Conservation (phyloP, 2,888 invertebrate species). For the Polia nebulosa region DNA sequence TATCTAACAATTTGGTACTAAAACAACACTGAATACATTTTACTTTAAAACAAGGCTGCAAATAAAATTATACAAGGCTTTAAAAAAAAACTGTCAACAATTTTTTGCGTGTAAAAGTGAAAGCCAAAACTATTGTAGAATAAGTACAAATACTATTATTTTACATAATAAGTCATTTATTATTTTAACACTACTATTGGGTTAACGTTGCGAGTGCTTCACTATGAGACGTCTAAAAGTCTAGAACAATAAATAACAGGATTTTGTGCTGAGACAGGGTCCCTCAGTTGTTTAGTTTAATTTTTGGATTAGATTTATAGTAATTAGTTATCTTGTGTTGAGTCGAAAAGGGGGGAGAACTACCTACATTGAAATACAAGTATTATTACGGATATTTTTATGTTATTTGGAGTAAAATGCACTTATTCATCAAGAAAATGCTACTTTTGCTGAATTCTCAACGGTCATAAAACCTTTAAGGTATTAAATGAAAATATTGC, state of each 20-base stretch:
- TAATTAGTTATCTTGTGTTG: conserved; percentile 43
- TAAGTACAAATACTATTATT: conserved; percentile 40
- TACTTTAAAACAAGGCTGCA: conserved; percentile 43
- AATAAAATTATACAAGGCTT: conserved; percentile 29
- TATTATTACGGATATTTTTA: background rate
- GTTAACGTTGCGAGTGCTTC: conserved; percentile 47
- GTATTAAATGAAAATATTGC: background rate
- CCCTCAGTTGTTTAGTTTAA: conserved; percentile 75
- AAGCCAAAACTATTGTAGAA: conserved; percentile 29
- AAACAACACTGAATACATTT: conserved; percentile 19
- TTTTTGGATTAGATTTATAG: conserved; percentile 36
- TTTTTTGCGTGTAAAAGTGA: conserved; percentile 14
- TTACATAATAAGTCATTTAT: conserved; percentile 33
- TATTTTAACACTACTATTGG: conserved; percentile 31
- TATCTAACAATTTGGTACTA: background rate
- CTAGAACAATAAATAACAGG: conserved; percentile 57
- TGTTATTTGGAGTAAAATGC: background rate
- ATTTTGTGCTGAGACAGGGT: conserved; percentile 84
- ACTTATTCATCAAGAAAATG: no score
- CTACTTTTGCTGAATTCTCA: no score
- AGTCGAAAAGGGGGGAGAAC: conserved; percentile 33
- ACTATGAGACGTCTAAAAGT: conserved; percentile 52
- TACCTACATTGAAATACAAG: background rate
- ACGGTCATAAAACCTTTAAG: background rate
- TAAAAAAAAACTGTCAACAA: background rate